Percentiles rank a stretch among this genome's conserved stretches.
Evolutionary conservation across 1,140 invertebrate genomes (phyloP).

Genomic region (Eriosoma lanigerum): DNA sequence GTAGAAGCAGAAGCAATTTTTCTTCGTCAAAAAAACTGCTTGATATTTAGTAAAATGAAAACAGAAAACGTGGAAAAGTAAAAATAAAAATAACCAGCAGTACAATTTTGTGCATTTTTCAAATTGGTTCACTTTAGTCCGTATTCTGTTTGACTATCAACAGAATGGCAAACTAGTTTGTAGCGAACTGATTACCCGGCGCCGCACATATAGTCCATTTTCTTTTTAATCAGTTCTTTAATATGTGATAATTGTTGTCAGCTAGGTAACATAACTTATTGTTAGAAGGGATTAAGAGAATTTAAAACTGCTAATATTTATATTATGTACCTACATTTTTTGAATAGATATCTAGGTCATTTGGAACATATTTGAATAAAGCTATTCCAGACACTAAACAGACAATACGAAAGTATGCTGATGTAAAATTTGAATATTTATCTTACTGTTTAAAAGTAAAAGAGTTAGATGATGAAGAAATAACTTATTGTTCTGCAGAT

Average conservation of each 20-base stretch:
- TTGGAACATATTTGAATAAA: conserved; percentile 95
- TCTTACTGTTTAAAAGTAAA: conserved; percentile 97
- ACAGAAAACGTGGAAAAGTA: conserved; percentile 7
- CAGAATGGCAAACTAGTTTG: background rate
- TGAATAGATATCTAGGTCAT: conserved; percentile 62
- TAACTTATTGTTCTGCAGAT: conserved; percentile 88
- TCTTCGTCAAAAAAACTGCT: background rate
- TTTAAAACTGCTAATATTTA: too few relatives aligned
- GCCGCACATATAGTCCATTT: too few relatives aligned
- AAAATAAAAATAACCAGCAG: conserved; percentile 22
- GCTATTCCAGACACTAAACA: conserved; percentile 97
- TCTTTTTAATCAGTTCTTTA: too few relatives aligned
- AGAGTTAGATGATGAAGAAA: conserved; percentile 99
- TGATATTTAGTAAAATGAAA: conserved; percentile 8
- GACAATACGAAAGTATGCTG: conserved; percentile 96
- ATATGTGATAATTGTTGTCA: too few relatives aligned
- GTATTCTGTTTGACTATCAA: conserved; percentile 21
- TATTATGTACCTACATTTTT: conserved; percentile 8
- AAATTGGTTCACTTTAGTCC: background rate
- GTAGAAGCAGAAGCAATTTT: background rate
- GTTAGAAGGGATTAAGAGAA: too few relatives aligned
- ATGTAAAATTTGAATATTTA: conserved; percentile 97
- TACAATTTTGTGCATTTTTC: background rate
- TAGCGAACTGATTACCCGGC: too few relatives aligned
- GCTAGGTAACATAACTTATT: too few relatives aligned